Evolutionary conservation across 2,888 invertebrate species (phyloP).

Genomic region (Drosophila koepferae): DNA sequence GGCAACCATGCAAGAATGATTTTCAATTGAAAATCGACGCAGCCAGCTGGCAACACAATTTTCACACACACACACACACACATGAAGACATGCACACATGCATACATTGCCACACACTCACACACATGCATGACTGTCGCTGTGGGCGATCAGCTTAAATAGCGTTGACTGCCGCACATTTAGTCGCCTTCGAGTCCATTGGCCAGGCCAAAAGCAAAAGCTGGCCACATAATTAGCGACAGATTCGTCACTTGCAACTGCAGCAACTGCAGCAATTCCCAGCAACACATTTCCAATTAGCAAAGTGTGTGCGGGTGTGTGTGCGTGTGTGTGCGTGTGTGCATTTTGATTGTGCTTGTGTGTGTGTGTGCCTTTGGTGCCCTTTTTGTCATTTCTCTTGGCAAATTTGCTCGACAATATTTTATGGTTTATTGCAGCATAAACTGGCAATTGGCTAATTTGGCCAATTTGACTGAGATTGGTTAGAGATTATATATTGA

Average conservation of each 20-base stretch:
- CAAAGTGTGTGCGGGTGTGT: conserved; percentile 23
- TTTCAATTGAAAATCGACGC: conserved; percentile 67
- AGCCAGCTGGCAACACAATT: conserved; percentile 62
- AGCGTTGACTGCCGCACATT: conserved; percentile 62
- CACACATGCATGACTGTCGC: conserved; percentile 14
- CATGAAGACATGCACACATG: background rate
- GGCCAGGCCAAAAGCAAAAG: conserved; percentile 22
- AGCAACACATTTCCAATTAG: conserved; percentile 59
- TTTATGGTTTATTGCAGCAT: conserved; percentile 38
- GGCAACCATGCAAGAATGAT: conserved; percentile 59
- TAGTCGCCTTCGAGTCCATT: conserved; percentile 39
- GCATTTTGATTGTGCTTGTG: conserved; percentile 5
- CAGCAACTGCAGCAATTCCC: conserved; percentile 26
- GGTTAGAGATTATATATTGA: conserved; percentile 23
- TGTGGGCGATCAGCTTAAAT: conserved; percentile 56
- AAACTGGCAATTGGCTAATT: conserved; percentile 46
- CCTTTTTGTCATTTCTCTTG: conserved; percentile 17
- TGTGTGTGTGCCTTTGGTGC: conserved; percentile 9
- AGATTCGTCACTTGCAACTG: conserved; percentile 37
- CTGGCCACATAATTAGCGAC: conserved; percentile 43
- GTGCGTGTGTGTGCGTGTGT: background rate
- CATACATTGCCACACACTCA: conserved; percentile 7
- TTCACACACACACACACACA: conserved; percentile 24
- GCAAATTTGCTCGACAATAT: conserved; percentile 33
- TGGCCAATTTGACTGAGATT: conserved; percentile 48